Conservation (phyloP, 2,113 vertebrate genomes). For the Paramormyrops kingsleyae region DNA sequence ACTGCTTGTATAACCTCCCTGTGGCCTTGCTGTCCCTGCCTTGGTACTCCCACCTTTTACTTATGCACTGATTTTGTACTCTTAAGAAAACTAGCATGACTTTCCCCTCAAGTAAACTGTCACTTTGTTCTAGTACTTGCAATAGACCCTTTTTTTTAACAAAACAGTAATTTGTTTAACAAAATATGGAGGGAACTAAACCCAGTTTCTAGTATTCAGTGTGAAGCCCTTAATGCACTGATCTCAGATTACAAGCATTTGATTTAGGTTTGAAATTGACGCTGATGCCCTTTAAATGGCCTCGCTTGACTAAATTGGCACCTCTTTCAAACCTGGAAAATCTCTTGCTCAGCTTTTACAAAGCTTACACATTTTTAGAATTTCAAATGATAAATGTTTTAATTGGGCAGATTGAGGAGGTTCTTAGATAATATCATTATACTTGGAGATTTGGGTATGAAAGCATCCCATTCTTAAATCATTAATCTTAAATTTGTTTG, state of each 20-base stretch:
- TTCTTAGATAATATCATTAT: neutral
- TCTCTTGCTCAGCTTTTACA: neutral
- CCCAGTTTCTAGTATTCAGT: slow-evolving; percentile 41
- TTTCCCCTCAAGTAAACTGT: slow-evolving; percentile 46
- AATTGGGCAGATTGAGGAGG: neutral
- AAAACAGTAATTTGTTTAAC: slow-evolving; percentile 44
- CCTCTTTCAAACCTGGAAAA: neutral
- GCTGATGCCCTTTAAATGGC: neutral
- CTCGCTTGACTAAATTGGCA: slow-evolving; percentile 1
- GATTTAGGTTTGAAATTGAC: neutral
- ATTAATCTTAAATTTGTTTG: neutral
- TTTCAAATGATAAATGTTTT: neutral
- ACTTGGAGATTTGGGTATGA: neutral
- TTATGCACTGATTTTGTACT: slow-evolving; percentile 79
- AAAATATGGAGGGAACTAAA: slow-evolving; percentile 73
- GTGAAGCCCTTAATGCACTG: neutral
- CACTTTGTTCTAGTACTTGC: slow-evolving; percentile 73
- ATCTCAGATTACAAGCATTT: neutral
- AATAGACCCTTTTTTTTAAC: slow-evolving; percentile 74
- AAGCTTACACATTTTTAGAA: neutral
- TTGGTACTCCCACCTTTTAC: slow-evolving; percentile 77
- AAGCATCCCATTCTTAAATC: neutral
- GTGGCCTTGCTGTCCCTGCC: slow-evolving; percentile 73
- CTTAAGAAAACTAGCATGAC: slow-evolving; percentile 81
- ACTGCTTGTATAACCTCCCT: slow-evolving; percentile 75